A percentile compares a stretch with the other conserved stretches of the same genome.
phyloP scores from a whole-genome alignment of 92 coral and sea anemone species.

The Parazoanthus swiftii region DNA sequence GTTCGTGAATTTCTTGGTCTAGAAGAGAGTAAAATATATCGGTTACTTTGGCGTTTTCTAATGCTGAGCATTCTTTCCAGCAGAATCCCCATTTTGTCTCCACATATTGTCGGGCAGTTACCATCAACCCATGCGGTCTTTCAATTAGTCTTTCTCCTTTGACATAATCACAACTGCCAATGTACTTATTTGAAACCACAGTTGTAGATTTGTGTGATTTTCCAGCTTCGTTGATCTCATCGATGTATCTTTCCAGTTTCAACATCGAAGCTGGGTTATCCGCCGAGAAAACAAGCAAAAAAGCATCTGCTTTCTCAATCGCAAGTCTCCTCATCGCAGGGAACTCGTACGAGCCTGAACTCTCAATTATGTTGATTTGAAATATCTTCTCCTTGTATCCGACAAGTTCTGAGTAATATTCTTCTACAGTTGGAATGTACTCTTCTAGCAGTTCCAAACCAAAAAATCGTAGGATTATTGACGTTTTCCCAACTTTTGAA shows the following conservation, averaged over 20 bases:
- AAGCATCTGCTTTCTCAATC: constrained; percentile 80
- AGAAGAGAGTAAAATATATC: constrained; percentile 55
- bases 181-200: constrained; percentile 24
- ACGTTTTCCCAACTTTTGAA: constrained; percentile 81
- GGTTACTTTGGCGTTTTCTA: constrained; percentile 53
- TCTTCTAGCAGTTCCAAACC: constrained; percentile 65
- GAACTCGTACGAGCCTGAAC: constrained; percentile 88
- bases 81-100: constrained; percentile 55
- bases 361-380: constrained; percentile 83
- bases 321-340: constrained; percentile 90
- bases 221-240: constrained; percentile 64
- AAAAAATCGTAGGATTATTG: constrained; percentile 73
- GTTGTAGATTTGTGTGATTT: constrained; percentile 54
- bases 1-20: constrained; percentile 25
- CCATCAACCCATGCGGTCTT: constrained; percentile 50
- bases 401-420: constrained; percentile 74
- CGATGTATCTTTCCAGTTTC: constrained; percentile 72
- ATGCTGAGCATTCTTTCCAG: constrained; percentile 70
- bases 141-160: constrained; percentile 44
- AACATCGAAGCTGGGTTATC: constrained; percentile 61
- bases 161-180: constrained; percentile 38
- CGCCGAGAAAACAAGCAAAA: constrained; percentile 75
- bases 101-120: constrained; percentile 50
- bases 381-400: constrained; percentile 73
- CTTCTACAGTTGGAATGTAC: constrained; percentile 90